Conservation (phyloP, 2,888 invertebrate species). For the Nomada flava region DNA sequence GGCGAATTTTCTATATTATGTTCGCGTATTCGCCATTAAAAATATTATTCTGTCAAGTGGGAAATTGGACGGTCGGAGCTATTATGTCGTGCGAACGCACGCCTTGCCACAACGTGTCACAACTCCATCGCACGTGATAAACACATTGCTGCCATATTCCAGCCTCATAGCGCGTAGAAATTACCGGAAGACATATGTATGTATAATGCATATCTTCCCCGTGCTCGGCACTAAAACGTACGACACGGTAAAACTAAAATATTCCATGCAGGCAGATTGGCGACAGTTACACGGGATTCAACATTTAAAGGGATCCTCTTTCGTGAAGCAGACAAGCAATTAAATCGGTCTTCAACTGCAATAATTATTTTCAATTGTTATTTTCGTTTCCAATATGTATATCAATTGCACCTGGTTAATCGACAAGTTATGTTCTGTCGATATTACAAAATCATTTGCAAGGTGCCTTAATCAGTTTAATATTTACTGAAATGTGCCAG, state of each 20-base stretch:
- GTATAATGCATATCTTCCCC: not conserved
- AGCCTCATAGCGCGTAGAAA: slow-evolving; percentile 7
- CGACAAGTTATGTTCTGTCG: too few relatives aligned
- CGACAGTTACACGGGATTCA: not conserved
- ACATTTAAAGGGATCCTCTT: not conserved
- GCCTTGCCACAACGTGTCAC: slow-evolving; percentile 16
- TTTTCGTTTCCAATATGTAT: too few relatives aligned
- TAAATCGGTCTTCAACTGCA: too few relatives aligned
- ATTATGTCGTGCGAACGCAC: slow-evolving; percentile 13
- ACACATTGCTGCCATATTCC: not conserved
- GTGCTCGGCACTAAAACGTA: not conserved
- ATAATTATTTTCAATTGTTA: too few relatives aligned
- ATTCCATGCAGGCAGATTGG: not conserved
- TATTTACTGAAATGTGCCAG: too few relatives aligned
- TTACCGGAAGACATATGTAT: not conserved
- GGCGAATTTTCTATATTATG: not conserved
- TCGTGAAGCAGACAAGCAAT: too few relatives aligned
- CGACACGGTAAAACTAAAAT: not conserved
- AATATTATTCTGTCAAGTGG: slow-evolving; percentile 19
- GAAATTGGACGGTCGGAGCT: slow-evolving; percentile 6
- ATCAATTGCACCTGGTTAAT: too few relatives aligned
- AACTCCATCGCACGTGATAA: slow-evolving; percentile 10
- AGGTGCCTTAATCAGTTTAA: too few relatives aligned
- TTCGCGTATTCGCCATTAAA: slow-evolving; percentile 5
- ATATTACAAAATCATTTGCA: too few relatives aligned